A percentile compares a stretch with the other conserved stretches of the same genome.
Evolutionary conservation across 2,113 vertebrate species (phyloP).

Genomic region (Polypterus senegalus): DNA sequence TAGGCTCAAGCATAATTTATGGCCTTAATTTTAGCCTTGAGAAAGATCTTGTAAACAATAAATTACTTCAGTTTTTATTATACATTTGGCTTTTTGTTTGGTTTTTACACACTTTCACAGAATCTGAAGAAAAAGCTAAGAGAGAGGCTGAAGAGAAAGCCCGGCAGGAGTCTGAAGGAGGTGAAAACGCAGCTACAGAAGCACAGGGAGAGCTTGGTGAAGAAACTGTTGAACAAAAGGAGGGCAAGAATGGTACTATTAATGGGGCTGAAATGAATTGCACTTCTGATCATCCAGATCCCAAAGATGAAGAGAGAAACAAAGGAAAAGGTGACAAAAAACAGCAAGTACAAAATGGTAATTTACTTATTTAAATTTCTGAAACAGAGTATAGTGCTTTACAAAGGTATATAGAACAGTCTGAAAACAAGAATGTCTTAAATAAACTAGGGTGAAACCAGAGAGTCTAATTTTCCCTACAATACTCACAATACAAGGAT

Average conservation of each 20-base stretch:
- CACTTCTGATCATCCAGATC: slow-evolving; percentile 19
- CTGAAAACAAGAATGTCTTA: neutral
- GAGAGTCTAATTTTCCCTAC: no score
- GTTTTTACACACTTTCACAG: slow-evolving; percentile 27
- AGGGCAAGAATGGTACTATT: slow-evolving; percentile 31
- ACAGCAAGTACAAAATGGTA: slow-evolving; percentile 54
- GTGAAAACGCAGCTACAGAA: slow-evolving; percentile 27
- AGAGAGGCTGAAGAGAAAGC: slow-evolving; percentile 54
- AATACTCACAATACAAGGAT: no score
- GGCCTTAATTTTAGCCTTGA: neutral
- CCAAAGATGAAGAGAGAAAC: slow-evolving; percentile 26
- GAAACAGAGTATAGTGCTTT: no score
- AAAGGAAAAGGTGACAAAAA: slow-evolving; percentile 25
- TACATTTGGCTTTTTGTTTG: neutral
- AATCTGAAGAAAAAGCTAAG: slow-evolving; percentile 59
- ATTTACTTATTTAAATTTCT: slow-evolving; percentile 8
- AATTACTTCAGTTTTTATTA: neutral
- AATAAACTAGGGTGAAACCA: no score
- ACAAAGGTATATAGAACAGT: neutral
- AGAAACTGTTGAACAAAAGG: slow-evolving; percentile 20
- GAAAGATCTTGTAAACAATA: neutral
- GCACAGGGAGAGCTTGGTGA: slow-evolving; percentile 30
- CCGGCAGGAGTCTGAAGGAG: slow-evolving; percentile 39
- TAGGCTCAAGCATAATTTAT: no score
- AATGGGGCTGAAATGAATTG: slow-evolving; percentile 34